Base-by-base conservation (phyloP, 2,888 invertebrate genomes). In the Trisateles emortualis region DNA sequence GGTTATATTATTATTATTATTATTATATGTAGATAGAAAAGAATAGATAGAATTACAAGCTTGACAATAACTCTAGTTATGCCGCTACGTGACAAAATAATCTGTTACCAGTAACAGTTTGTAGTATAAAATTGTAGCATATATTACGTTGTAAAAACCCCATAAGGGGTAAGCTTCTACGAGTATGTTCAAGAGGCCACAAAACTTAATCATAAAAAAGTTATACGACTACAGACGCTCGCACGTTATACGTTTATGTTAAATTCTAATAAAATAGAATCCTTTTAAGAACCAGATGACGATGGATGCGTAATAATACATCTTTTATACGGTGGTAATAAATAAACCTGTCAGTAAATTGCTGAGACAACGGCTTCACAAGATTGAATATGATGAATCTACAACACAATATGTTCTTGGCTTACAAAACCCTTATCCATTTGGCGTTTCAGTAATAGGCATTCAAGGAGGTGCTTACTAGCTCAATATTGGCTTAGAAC, bases 381-480 rank as follows among this genome's bases (percentile, higher is more conserved):
- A 36, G 19, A 43, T 33, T 11, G 32, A 33, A 33, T 33, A 38
- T 33, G 36, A 41, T 41, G 39, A 36, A 36, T 36, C 16, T 26
- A 13, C 38, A 42, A 49, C 38, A 49, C 29, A n/a, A n/a, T n/a
- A 10, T 46, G 45, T 46, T 60, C 33, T 55, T 60, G 36, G 38
- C 16, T 49, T 39, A 30, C 36, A 39, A 38, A 50, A 45, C 50
- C 22, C 6, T 63, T 47, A 62, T 62, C 64, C 43, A 19, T 17
- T 36, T 36, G 17, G 36, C n/a, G 19, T 16, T 19, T 36, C 36
- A 17, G 36, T 36, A 17, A 36, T 17, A 36, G 17, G 3, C 36
- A 10, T 17, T 36, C 36, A 36, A 36, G 36, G 36, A 36, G 19
- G 19, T 10, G 36, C 36, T 36, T 36, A 36, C 17, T n/a, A 17